These are phyloP conservation scores for Philereme transversata DNA, from an alignment of 2,888 invertebrate species.

Conservation along the genomic window DNA sequence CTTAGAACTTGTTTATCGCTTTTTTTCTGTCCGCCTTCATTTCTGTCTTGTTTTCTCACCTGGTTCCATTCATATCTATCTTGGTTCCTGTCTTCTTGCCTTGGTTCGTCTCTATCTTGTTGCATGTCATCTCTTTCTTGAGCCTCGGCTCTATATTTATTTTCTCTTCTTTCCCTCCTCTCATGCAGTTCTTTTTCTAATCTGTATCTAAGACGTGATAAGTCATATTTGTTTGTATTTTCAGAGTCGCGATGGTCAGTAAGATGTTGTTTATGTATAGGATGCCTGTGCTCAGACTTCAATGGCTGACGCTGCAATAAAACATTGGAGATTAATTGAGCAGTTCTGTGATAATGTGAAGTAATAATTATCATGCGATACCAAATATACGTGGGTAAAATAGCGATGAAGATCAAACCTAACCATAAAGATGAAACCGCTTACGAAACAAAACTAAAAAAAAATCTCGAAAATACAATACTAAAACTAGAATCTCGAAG, in stretches of 20 bases:
- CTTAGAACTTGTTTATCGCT: constrained; percentile 28
- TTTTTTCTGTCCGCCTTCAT: not conserved
- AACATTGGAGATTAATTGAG: not conserved
- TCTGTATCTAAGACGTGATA: constrained; percentile 14
- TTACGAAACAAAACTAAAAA: too few relatives aligned
- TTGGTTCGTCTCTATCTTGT: constrained; percentile 17
- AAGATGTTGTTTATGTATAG: not conserved
- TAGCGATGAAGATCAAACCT: too few relatives aligned
- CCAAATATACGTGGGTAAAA: too few relatives aligned
- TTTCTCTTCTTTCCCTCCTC: constrained; percentile 19
- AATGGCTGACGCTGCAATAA: constrained; percentile 8
- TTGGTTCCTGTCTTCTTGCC: not conserved
- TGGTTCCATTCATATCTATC: constrained; percentile 7
- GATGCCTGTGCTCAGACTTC: not conserved
- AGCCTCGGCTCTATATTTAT: constrained; percentile 7
- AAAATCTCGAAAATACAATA: too few relatives aligned
- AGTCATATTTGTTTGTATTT: constrained; percentile 7
- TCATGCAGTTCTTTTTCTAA: constrained; percentile 14
- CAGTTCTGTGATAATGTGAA: too few relatives aligned
- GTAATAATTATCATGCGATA: too few relatives aligned
- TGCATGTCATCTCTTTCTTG: constrained; percentile 16
- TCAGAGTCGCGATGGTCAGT: not conserved
- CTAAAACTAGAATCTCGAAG: too few relatives aligned
- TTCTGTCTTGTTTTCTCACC: not conserved
- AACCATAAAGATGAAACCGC: too few relatives aligned